These are phyloP conservation scores for Crenuchus spilurus DNA, from an alignment of 2,797 vertebrate genomes.

Conservation along the genomic window DNA sequence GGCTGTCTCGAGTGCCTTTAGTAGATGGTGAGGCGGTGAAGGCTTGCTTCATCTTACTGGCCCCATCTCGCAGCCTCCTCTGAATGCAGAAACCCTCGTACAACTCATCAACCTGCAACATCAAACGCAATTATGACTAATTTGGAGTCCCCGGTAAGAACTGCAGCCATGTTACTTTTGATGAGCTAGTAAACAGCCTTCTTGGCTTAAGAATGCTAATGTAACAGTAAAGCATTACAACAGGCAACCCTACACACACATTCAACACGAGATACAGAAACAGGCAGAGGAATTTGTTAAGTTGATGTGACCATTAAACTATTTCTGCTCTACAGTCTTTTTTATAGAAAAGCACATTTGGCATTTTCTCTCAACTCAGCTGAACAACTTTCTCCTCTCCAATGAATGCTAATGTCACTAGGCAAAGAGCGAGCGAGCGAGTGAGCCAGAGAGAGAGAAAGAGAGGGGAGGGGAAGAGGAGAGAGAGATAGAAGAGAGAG, in stretches of 20 bases:
- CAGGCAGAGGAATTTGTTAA: too few relatives aligned
- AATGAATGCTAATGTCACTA: too few relatives aligned
- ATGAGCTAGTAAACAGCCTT: too few relatives aligned
- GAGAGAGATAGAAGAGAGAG: not conserved
- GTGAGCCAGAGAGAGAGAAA: conserved; percentile 2
- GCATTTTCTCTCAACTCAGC: not conserved
- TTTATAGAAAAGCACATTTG: not conserved
- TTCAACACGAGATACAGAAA: too few relatives aligned
- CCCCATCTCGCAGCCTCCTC: conserved; percentile 92
- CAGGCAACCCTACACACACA: too few relatives aligned
- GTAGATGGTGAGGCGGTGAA: conserved; percentile 91
- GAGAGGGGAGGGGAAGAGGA: not conserved
- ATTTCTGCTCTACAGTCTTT: not conserved
- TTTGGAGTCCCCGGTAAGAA: not conserved
- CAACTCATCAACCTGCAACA: conserved; percentile 91
- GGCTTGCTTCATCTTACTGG: conserved; percentile 96
- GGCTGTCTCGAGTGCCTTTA: conserved; percentile 93
- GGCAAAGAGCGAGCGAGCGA: too few relatives aligned
- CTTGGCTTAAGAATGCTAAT: too few relatives aligned
- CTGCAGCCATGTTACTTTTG: too few relatives aligned
- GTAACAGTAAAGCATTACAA: too few relatives aligned
- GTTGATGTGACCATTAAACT: not conserved
- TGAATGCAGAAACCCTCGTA: conserved; percentile 98
- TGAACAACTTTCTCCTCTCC: too few relatives aligned
- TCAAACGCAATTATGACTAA: conserved; percentile 7